Evolutionary conservation across 2,797 vertebrate species (phyloP), one percentile per base, ranked within the genome.

Genomic region (Pseudotriccus pelzelni): DNA sequence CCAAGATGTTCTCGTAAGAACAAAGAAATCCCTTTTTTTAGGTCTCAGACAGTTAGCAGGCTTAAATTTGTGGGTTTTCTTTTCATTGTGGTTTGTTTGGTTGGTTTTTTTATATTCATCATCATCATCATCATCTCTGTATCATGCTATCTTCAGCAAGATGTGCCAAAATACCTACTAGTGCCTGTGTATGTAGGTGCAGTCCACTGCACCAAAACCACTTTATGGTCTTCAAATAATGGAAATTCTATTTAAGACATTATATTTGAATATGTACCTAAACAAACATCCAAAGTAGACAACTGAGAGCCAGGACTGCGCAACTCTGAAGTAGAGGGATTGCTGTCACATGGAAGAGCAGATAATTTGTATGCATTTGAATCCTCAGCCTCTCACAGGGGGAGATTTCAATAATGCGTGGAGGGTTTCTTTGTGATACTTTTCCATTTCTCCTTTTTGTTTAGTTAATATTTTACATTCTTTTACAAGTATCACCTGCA

Each of bases 401-500:
- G 46, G 90, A 93, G 85, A 85, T 92, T 93, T 95, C 89, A 97
- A 93, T 90, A 90, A 95, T 58, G 43, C 1, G 13, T 91, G 83
- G 58, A 12, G 11, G 30, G 20, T 60, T 97, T 60, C 94, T 95
- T 94, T 95, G 81, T 84, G 78, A 81, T 83, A 56, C n/a, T 76
- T 67, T 8, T 10, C 59, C 56, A 72, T 78, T 78, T 64, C 30
- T 25, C 22, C 7, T 58, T 27, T 62, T n/a, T n/a, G n/a, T 89
- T 36, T 17, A 36, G 75, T 81, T 93, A 89, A 72, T 87, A 95
- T 94, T 96, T 96, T 93, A 75, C 81, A 86, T 91, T 67, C 62
- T 91, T 68, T 92, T 85, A 87, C 87, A 96, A 84, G 55, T 82
- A 91, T 79, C 85, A 63, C 77, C 49, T 47, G 67, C 83, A 75